A percentile compares a stretch with the other conserved stretches of the same genome.
Conservation (phyloP, 2,113 vertebrate genomes). For the Siphamia tubifer region DNA sequence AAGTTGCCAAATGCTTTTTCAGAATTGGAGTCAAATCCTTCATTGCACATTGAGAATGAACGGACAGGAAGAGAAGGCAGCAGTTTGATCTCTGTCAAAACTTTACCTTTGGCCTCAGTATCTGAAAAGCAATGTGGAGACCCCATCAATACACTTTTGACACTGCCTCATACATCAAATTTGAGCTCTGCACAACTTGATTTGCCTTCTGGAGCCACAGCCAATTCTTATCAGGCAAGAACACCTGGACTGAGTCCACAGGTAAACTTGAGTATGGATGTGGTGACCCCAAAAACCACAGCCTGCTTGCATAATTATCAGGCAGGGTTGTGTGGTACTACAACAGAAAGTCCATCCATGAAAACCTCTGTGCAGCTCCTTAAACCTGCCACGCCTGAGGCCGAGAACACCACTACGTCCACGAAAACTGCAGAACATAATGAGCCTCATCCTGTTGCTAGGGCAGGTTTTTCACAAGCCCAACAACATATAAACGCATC, state of each 20-base stretch:
- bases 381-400: neutral
- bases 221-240: neutral
- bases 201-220: neutral
- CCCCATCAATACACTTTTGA: neutral
- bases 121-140: neutral
- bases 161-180: neutral
- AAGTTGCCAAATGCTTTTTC: slow-evolving; percentile 73
- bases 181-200: neutral
- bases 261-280: neutral
- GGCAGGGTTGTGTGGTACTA: slow-evolving; percentile 39
- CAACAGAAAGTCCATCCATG: neutral
- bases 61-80: neutral
- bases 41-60: slow-evolving; percentile 6
- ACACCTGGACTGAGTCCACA: neutral
- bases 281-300: slow-evolving; percentile 40
- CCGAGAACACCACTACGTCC: neutral
- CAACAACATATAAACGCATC: slow-evolving; percentile 1
- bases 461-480: neutral
- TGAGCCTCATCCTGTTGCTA: neutral
- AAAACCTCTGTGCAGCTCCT: neutral
- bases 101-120: neutral
- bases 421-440: slow-evolving; percentile 1
- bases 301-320: slow-evolving; percentile 26
- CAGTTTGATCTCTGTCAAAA: neutral
- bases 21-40: slow-evolving; percentile 34